Conservation (phyloP, 1,140 invertebrate species). For the Drosophila busckii region DNA sequence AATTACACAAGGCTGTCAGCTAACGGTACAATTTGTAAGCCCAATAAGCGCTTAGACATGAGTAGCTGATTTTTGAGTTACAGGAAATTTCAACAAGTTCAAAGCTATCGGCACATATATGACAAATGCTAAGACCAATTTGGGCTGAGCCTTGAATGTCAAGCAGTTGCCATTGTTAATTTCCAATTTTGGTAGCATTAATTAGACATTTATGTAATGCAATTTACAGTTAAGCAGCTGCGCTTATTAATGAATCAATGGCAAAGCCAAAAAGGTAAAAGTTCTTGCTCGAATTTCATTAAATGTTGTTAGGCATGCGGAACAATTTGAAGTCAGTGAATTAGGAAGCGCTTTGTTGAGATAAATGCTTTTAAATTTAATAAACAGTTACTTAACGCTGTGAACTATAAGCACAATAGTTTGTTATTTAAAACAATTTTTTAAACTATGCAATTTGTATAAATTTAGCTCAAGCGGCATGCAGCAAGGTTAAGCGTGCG, state of each 20-base stretch:
- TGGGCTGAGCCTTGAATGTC: conserved; percentile 48
- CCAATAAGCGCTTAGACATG: too few relatives aligned
- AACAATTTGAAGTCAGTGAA: too few relatives aligned
- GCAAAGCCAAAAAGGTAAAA: too few relatives aligned
- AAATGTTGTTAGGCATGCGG: too few relatives aligned
- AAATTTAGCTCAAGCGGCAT: conserved; percentile 1
- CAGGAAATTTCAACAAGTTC: conserved; percentile 21
- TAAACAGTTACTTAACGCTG: too few relatives aligned
- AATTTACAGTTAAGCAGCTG: conserved; percentile 31
- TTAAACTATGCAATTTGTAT: conserved; percentile 30
- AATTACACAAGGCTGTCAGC: neutral
- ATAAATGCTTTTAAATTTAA: too few relatives aligned
- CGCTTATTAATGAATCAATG: too few relatives aligned
- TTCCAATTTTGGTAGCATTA: conserved; percentile 62
- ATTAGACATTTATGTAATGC: conserved; percentile 55
- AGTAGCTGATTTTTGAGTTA: too few relatives aligned
- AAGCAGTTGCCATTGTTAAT: conserved; percentile 53
- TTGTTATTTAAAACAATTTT: conserved; percentile 16
- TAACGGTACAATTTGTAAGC: conserved; percentile 34
- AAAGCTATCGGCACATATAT: conserved; percentile 23
- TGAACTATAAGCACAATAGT: conserved; percentile 5
- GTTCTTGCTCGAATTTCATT: too few relatives aligned
- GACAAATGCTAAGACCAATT: conserved; percentile 41
- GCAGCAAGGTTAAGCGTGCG: conserved; percentile 19
- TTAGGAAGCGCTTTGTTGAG: too few relatives aligned